Evolutionary conservation across 2,113 vertebrate genomes (phyloP), one percentile per base, ranked within the genome.

Genomic region (Anseranas semipalmata): DNA sequence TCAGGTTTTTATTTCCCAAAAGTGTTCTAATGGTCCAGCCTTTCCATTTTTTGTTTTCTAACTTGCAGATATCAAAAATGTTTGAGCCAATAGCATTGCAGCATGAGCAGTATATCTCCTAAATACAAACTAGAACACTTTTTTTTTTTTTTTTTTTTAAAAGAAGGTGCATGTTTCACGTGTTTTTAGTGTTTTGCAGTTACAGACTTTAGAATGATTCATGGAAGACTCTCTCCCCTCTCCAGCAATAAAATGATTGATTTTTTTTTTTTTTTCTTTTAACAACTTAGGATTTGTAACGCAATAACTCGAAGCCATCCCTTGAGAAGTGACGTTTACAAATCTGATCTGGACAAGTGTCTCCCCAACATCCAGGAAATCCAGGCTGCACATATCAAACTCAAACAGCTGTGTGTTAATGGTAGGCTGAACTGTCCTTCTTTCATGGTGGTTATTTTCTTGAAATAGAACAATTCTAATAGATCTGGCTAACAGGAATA

Each of bases 251-350:
- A 74, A 82, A 33, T 25, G 41, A 14, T 9, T 55, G 43, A 7
- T 46, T 56, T 7, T 73, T 59, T 46, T 87, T 45, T 59, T 87
- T 88, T 88, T 74, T 87, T 70, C 95, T 74, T 94, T 35, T 4
- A n/a, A 48, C 18, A 24, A 1, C 50, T 35, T 92, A 99, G 99
- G 98, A 98, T 99, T 96, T 99, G 98, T 88, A 98, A 97, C 50
- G 99, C 99, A 13, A 98, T 99, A 93, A 99, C 98, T 53, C 99
- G 99, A 95, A 99, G 99, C 97, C 99, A 99, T 94, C 99, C 99
- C 12, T 98, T 99, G 91, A 98, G 98, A 90, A 99, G 98, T 88
- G 99, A 99, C 0, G 98, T 99, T 58, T 95, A 98, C 96, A 99
- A 97, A 94, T 98, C 96, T 7, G 99, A 99, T 79, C 95, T 99